Percentiles rank a stretch among this genome's conserved stretches.
phyloP scores from a whole-genome alignment of 2,888 invertebrate species.

The Melanchra persicariae region DNA sequence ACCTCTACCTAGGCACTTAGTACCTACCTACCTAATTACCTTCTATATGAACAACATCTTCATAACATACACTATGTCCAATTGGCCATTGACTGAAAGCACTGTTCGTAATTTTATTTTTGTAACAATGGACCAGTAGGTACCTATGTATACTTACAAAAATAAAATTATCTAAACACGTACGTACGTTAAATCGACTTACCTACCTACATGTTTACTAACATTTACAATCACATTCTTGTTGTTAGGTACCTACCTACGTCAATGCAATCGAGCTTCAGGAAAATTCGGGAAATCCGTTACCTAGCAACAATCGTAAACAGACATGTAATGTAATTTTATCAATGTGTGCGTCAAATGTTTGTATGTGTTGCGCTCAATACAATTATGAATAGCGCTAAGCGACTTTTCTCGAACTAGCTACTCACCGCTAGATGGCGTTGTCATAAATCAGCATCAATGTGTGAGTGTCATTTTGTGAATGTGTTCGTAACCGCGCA shows the following conservation, averaged over 20 bases:
- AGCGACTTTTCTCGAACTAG: slow-evolving; percentile 28
- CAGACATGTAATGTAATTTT: background rate
- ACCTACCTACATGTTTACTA: slow-evolving; percentile 32
- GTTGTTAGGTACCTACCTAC: too few species aligned
- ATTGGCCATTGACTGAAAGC: too few species aligned
- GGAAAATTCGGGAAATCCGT: slow-evolving; percentile 55
- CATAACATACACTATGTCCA: too few species aligned
- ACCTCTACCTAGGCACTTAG: too few species aligned
- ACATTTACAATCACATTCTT: background rate
- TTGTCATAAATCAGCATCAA: slow-evolving; percentile 8
- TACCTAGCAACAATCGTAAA: background rate
- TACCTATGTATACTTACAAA: too few species aligned
- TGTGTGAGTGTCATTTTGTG: background rate
- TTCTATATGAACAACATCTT: background rate
- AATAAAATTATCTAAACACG: too few species aligned
- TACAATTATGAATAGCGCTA: background rate
- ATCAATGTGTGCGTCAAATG: slow-evolving; percentile 37
- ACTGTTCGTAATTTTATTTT: too few species aligned
- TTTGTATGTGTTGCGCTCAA: slow-evolving; percentile 12
- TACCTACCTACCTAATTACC: background rate
- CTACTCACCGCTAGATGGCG: slow-evolving; percentile 81
- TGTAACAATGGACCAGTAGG: too few species aligned
- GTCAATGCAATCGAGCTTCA: slow-evolving; percentile 25
- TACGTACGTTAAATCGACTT: too few species aligned
- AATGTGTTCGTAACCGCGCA: background rate